phyloP scores from a whole-genome alignment of 2,113 vertebrate species.

The Hirundichthys speculiger region DNA sequence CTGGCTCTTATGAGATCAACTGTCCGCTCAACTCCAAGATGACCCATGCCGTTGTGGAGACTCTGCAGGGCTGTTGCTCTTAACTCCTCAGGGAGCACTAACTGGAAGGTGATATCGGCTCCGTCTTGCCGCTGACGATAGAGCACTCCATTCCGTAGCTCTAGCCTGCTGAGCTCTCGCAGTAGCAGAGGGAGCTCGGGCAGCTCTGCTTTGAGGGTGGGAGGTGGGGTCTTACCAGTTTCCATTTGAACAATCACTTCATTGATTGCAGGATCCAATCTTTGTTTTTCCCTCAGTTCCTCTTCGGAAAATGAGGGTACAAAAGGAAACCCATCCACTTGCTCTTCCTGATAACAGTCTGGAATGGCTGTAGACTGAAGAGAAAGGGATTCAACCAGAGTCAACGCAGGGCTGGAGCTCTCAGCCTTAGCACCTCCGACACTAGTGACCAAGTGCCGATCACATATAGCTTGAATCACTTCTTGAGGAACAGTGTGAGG shows the following conservation, averaged over 20 bases:
- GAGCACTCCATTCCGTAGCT: too few relatives aligned
- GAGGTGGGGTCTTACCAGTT: too few relatives aligned
- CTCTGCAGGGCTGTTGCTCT: too few relatives aligned
- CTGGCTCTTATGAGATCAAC: too few relatives aligned
- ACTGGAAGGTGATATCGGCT: too few relatives aligned
- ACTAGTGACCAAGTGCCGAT: not conserved
- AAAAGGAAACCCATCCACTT: constrained; percentile 3
- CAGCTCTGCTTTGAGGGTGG: too few relatives aligned
- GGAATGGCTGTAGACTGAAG: constrained; percentile 10
- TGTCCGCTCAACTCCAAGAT: too few relatives aligned
- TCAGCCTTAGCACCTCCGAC: not conserved
- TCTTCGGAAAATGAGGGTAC: constrained; percentile 2
- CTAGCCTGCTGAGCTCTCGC: too few relatives aligned
- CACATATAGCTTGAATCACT: not conserved
- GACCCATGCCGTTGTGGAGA: too few relatives aligned
- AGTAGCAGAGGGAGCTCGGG: too few relatives aligned
- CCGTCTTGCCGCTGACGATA: too few relatives aligned
- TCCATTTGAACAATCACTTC: not conserved
- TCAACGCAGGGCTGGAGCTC: not conserved
- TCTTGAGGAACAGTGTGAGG: not conserved
- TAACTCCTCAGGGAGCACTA: too few relatives aligned
- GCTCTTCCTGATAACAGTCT: not conserved
- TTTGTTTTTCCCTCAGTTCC: not conserved
- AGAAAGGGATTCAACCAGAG: constrained; percentile 5
- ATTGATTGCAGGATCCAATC: constrained; percentile 1